Evolutionary conservation across 2,797 vertebrate species (phyloP).

Genomic region (Hypotaenidia philippensis): DNA sequence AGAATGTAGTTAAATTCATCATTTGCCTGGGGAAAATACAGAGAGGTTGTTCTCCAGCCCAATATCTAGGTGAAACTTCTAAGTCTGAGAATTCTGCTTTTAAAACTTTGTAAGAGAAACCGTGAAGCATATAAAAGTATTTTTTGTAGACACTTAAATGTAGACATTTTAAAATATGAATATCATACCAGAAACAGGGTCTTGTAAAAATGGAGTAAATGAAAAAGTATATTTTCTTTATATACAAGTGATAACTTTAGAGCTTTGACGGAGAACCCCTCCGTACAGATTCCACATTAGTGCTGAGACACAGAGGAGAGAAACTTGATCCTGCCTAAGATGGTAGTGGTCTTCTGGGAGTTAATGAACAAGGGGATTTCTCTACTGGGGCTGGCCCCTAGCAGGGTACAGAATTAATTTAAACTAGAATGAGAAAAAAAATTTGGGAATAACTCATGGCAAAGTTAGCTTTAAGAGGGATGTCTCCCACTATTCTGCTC

Average conservation of each 20-base stretch:
- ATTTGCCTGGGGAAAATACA: background rate
- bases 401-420: background rate
- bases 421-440: background rate
- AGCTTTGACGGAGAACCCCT: background rate
- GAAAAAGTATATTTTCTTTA: background rate
- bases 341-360: background rate
- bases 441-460: background rate
- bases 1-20: background rate
- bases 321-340: background rate
- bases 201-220: background rate
- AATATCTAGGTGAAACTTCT: background rate
- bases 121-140: background rate
- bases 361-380: background rate
- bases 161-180: background rate
- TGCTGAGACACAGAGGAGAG: background rate
- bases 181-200: background rate
- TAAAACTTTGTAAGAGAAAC: background rate
- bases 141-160: background rate
- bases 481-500: background rate
- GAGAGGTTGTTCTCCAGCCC: background rate
- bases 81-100: background rate
- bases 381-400: background rate
- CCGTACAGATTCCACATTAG: background rate
- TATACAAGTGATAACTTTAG: background rate
- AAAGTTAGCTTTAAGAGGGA: background rate